Evolutionary conservation across 2,113 vertebrate genomes (phyloP), one percentile per base, ranked within the genome.

Genomic region (Zapus hudsonius): DNA sequence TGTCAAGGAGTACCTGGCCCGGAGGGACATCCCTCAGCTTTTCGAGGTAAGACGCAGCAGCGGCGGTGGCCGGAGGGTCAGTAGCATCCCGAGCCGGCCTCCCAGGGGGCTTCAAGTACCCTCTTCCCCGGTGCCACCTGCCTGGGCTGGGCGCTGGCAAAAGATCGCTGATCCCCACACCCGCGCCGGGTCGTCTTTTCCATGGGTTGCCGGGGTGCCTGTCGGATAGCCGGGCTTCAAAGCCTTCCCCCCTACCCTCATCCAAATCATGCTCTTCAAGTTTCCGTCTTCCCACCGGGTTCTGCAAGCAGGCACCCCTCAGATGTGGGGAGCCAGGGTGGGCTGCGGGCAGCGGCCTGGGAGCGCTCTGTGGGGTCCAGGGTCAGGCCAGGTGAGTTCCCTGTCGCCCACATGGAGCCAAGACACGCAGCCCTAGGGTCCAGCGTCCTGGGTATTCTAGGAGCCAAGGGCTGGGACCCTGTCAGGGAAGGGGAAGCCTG

Each of bases 1-100:
- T 90, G 99, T 99, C 72, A 99, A 99, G 98, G 99, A 99, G 94
- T 99, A 99, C 91, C 98, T 99, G 96, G 97, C 99, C 87, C 98
- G 98, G 95, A 98, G 98, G 97, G 99, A 99, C 98, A 99, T 99
- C 94, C 99, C 99, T 87, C 99, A 99, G 98, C 99, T 99, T 78
- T 99, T 99, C 97, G 99, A 99, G 99, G 99, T 99, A 98, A 98
- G 98, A 40, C 69, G 31, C 73, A 44, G 6, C 16, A 22, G 40
- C 33, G 23, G 55, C 57, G 69, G 1, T 16, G 29, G 31, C 36
- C 3, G 72, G 40, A 25, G 31, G 59, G 20, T 47, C 42, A 20
- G 42, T 42, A 47, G 64, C 29, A 33, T 66, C 31, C 29, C 64
- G 64, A 31, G 63, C 25, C 3, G 42, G 75, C 31, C 2, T 27